Base-by-base conservation (phyloP, 1,140 invertebrate species). In the Calephelis virginiensis region DNA sequence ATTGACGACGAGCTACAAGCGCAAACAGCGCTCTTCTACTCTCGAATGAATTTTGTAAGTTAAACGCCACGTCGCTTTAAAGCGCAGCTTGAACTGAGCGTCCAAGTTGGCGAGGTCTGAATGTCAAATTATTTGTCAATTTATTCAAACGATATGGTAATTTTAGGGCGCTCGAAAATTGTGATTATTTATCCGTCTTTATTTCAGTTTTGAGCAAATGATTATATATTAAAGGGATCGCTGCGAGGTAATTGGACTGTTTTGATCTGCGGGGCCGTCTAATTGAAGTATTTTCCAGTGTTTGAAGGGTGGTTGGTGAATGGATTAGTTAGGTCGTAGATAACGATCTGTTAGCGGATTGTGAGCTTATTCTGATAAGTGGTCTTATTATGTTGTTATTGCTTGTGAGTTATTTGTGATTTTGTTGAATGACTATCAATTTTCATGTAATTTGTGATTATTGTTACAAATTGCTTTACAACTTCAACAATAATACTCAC, bases 91-190 rank as follows among this genome's bases (percentile, higher is more conserved):
- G 60, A 59, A 73, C 74, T 77, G 61, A 61, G 61, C 63, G 63
- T 62, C 62, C 74, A 76, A 80, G 73, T 77, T 74, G 74, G 66
- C 81, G 74, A 74, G 82, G 83, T 80, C 75, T 77, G 72, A 67
- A 73, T 82, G 79, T 78, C 77, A 76, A 75, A 81, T 83, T 89
- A 86, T 75, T 73, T 77, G 79, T 74, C 79, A 86, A 89, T 86
- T 86, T 86, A 84, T 85, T 82, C 82, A 82, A 87, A 87, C 79
- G 76, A 85, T 69, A 87, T 87, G 86, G 73, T 89, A 89, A 89
- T 87, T 89, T 79, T 75, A 75, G 78, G 82, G 77, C 80, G 77
- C 75, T 80, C 80, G 74, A 74, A 82, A 83, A 83, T 85, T 81
- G 83, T 84, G 77, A 83, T 88, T 85, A 83, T 84, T 81, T 84